A percentile compares a stretch with the other conserved stretches of the same genome.
phyloP scores from a whole-genome alignment of 30 jellyfish, hydroid and myxozoan species.

The Aurelia sp. region DNA sequence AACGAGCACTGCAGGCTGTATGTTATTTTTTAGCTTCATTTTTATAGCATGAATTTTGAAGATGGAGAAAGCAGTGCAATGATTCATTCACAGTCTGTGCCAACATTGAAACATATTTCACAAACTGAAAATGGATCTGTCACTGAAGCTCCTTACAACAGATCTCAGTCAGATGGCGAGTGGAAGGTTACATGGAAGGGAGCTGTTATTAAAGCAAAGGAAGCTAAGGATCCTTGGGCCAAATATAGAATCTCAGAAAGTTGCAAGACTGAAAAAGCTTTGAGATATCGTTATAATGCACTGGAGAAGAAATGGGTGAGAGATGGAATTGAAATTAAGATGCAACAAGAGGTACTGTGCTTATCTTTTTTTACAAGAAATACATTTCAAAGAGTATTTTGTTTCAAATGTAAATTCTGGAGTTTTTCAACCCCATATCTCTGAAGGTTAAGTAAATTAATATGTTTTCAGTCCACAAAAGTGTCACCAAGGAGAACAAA shows the following conservation, averaged over 20 bases:
- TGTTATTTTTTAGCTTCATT: too few relatives aligned
- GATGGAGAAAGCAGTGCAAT: background rate
- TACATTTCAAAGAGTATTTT: too few relatives aligned
- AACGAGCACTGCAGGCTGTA: too few relatives aligned
- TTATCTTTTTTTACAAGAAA: too few relatives aligned
- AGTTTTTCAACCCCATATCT: too few relatives aligned
- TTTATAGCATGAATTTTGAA: background rate
- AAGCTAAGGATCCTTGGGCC: conserved; percentile 95
- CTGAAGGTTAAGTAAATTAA: too few relatives aligned
- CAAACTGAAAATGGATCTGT: background rate
- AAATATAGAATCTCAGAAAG: conserved; percentile 65
- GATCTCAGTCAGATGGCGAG: conserved; percentile 66
- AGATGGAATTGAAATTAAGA: conserved; percentile 87
- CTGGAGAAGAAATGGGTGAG: conserved; percentile 85
- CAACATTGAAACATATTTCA: background rate
- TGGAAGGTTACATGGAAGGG: conserved; percentile 85
- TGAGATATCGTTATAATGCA: conserved; percentile 87
- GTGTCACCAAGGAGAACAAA: too few relatives aligned
- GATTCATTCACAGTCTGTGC: conserved; percentile 50
- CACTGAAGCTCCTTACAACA: background rate
- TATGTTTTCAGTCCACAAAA: too few relatives aligned
- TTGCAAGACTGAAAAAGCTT: conserved; percentile 83
- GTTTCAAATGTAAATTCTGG: too few relatives aligned
- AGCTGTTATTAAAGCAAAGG: conserved; percentile 90
- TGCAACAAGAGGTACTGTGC: conserved; percentile 79